Evolutionary conservation across 2,888 invertebrate genomes (phyloP).

Genomic region (Gryllus longicercus): DNA sequence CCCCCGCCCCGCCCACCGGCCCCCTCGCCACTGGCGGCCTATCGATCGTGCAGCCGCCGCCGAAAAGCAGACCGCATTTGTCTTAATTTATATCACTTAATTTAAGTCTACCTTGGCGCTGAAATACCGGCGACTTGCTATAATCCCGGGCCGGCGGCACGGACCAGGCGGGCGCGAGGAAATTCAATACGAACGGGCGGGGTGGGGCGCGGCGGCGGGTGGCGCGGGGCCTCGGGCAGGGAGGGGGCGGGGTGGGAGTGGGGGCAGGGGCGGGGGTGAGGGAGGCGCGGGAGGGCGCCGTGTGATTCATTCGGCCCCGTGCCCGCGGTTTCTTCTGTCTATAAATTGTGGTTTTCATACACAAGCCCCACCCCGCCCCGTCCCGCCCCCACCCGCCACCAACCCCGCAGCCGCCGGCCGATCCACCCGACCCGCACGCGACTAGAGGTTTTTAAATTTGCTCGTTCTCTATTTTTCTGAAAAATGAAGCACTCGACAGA

Average conservation of each 20-base stretch:
- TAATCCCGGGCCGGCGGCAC: not conserved
- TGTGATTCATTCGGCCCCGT: not conserved
- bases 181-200: not conserved
- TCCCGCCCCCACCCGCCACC: not conserved
- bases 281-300: not conserved
- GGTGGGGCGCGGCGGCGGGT: not conserved
- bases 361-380: not conserved
- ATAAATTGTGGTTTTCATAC: conserved; percentile 10
- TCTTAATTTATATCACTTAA: conserved; percentile 10
- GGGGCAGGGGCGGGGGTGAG: not conserved
- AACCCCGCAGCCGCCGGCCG: not conserved
- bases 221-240: not conserved
- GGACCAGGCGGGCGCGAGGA: not conserved
- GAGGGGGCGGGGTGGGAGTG: not conserved
- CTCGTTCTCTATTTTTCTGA: not conserved
- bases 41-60: conserved; percentile 5
- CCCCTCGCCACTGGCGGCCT: not conserved
- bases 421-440: not conserved
- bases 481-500: conserved; percentile 17
- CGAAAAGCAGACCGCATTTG: conserved; percentile 10
- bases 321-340: conserved; percentile 9
- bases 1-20: not conserved
- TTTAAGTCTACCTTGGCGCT: conserved; percentile 10
- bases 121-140: conserved; percentile 17
- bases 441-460: not conserved